These are phyloP conservation scores for Acanthacorydalis orientalis DNA, from an alignment of 2,888 invertebrate species.

Conservation along the genomic window DNA sequence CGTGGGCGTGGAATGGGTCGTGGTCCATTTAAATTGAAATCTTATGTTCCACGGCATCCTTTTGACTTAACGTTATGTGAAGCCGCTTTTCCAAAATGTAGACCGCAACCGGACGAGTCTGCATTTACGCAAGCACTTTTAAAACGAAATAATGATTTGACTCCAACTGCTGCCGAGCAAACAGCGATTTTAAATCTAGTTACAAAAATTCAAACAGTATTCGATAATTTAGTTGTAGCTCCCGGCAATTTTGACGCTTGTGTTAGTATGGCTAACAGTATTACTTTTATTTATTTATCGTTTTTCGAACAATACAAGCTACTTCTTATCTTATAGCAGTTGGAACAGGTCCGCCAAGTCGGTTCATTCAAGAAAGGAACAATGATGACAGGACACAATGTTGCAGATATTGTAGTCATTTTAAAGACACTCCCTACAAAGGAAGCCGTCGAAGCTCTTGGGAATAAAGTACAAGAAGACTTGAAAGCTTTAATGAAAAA, in stretches of 20 bases:
- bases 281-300: background rate
- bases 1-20: constrained; percentile 44
- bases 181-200: constrained; percentile 84
- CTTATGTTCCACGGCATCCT: constrained; percentile 58
- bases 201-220: constrained; percentile 84
- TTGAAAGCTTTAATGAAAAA: constrained; percentile 55
- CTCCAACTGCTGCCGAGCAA: constrained; percentile 81
- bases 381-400: constrained; percentile 87
- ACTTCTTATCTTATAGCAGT: constrained; percentile 36
- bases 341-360: constrained; percentile 90
- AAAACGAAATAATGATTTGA: constrained; percentile 82
- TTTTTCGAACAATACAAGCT: constrained; percentile 1
- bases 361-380: constrained; percentile 98
- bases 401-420: constrained; percentile 93
- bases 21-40: constrained; percentile 41
- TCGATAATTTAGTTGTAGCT: constrained; percentile 87
- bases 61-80: constrained; percentile 81
- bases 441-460: constrained; percentile 85
- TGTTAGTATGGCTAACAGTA: constrained; percentile 42
- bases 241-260: constrained; percentile 91
- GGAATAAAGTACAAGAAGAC: constrained; percentile 74
- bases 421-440: constrained; percentile 91
- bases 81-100: constrained; percentile 72
- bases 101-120: constrained; percentile 67
- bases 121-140: constrained; percentile 76